Evolutionary conservation across 53 echinoderm and acorn worm genomes (phyloP), one percentile per base, ranked within the genome.

Genomic region (Pentamera pediparva): DNA sequence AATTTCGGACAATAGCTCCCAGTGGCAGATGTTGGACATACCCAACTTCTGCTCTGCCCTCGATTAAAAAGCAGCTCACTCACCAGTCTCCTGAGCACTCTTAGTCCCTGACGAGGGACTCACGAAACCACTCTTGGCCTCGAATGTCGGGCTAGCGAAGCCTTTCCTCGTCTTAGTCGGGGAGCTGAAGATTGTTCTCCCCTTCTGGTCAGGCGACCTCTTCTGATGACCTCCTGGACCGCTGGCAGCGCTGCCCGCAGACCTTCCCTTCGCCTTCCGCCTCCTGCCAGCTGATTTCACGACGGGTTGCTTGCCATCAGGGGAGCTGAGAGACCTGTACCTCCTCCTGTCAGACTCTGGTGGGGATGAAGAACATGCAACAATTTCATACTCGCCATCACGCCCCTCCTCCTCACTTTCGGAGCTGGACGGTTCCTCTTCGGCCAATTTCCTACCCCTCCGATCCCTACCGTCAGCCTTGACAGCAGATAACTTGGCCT

Each of bases 401-500:
- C 0, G 4, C 13, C n/a, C 35, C 13, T 0, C 20, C 12, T 67
- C 47, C 8, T 47, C 67, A 20, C 28, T 17, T 43, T 67, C 43
- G 4, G 47, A 27, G 12, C 13, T 38, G 6, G 30, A 1, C 3
- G 67, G 18, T 1, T 7, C 30, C 33, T 30, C 53, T 30, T 25
- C 52, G 1, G 5, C 32, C 4, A 49, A 3, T 1, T 7, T 69
- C 59, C 51, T 61, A 17, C 43, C 58, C 39, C 58, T 49, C 1
- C 45, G 4, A 4, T 33, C 19, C 11, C 19, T 18, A 4, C 13
- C 18, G 12, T 65, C 28, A 17, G 26, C 38, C 37, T 18, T 36
- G 2, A 30, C 39, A 4, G 56, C 35, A 2, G 53, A 35, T 2
- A 35, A 12, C 22, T 78, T 78, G 9, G 78, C 78, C 38, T 79